Percentiles rank a stretch among this genome's conserved stretches.
phyloP scores from a whole-genome alignment of 1,140 invertebrate species.

The Yoshiicerus persimilis region DNA sequence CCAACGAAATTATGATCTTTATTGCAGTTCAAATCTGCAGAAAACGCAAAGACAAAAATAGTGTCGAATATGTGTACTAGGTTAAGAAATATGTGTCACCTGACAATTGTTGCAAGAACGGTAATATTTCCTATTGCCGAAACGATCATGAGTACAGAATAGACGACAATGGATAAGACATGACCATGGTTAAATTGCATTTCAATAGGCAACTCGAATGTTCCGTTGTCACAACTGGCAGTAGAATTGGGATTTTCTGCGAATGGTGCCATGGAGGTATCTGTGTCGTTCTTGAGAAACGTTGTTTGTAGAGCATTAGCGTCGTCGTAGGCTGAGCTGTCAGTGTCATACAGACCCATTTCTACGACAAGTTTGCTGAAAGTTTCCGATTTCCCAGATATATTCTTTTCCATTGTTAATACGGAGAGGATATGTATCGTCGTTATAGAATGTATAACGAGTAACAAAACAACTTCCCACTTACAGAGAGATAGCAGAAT shows the following conservation, averaged over 20 bases:
- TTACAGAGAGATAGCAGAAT: too few relatives aligned
- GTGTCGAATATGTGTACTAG: background rate
- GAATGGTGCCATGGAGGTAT: background rate
- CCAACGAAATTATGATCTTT: background rate
- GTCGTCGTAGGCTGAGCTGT: background rate
- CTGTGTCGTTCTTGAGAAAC: background rate
- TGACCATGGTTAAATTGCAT: constrained; percentile 57
- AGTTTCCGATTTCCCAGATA: background rate
- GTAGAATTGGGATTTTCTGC: background rate
- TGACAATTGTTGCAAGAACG: constrained; percentile 53
- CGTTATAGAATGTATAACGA: too few relatives aligned
- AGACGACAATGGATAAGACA: constrained; percentile 55
- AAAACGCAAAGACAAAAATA: too few relatives aligned
- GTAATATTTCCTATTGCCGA: constrained; percentile 57
- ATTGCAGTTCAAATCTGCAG: background rate
- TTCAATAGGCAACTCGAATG: constrained; percentile 49
- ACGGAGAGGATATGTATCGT: too few relatives aligned
- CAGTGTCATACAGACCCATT: background rate
- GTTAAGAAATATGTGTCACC: constrained; percentile 2
- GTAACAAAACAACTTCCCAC: too few relatives aligned
- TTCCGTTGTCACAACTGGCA: background rate
- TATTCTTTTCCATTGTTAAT: background rate
- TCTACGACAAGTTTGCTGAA: background rate
- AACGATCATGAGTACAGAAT: constrained; percentile 56
- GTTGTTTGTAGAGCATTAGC: background rate